These are phyloP conservation scores for Himantopus leucocephalus DNA, from an alignment of 2,113 vertebrate genomes.

Conservation along the genomic window DNA sequence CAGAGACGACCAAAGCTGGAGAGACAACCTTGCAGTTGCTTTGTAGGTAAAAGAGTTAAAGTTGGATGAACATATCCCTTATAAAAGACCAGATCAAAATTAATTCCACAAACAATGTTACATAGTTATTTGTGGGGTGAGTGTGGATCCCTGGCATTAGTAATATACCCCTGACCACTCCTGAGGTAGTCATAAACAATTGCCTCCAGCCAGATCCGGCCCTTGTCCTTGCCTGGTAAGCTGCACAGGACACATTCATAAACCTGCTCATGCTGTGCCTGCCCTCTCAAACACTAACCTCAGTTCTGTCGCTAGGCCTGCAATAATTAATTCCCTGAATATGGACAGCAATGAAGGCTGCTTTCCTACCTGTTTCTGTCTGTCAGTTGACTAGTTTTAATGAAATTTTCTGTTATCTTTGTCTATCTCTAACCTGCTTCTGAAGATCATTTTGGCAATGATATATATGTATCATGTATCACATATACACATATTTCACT, in stretches of 20 bases:
- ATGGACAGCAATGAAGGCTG: neutral
- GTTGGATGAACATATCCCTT: neutral
- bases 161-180: neutral
- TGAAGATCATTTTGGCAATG: neutral
- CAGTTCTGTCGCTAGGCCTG: neutral
- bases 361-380: neutral
- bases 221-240: neutral
- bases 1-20: neutral
- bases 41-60: neutral
- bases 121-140: neutral
- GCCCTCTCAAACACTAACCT: neutral
- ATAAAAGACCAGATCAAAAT: neutral
- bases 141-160: neutral
- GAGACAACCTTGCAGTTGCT: neutral
- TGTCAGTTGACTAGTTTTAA: neutral
- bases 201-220: neutral
- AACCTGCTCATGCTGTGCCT: neutral
- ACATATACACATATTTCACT: neutral
- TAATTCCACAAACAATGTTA: neutral
- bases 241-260: neutral
- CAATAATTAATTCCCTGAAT: neutral
- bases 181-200: neutral
- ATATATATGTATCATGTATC: neutral
- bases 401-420: neutral
- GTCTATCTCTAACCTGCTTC: neutral